These are phyloP conservation scores for Pterocles gutturalis DNA, from an alignment of 2,113 vertebrate species.

Conservation along the genomic window DNA sequence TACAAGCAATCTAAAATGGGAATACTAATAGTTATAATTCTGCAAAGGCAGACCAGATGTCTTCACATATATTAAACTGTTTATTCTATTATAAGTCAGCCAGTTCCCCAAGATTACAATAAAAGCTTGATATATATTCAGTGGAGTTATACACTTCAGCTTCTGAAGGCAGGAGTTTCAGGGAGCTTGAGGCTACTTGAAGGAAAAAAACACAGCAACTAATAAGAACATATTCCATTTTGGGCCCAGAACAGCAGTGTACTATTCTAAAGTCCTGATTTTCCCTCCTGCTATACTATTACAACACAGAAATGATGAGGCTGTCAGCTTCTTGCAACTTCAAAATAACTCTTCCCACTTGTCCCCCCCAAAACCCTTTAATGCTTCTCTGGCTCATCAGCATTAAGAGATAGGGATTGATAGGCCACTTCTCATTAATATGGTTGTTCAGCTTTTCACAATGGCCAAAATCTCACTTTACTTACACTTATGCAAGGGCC, in stretches of 20 bases:
- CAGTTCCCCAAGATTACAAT: neutral
- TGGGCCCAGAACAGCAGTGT: neutral
- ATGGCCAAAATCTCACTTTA: neutral
- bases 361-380: neutral
- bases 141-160: neutral
- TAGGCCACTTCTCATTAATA: neutral
- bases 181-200: constrained; percentile 7
- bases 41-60: constrained; percentile 16
- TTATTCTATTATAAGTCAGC: neutral
- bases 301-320: neutral
- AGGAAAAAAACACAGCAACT: neutral
- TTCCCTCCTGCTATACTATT: neutral
- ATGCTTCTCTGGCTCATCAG: neutral
- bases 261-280: neutral
- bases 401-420: neutral
- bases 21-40: neutral
- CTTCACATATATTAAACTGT: constrained; percentile 17
- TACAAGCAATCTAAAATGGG: neutral
- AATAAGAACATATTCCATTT: neutral
- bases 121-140: neutral
- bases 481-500: neutral
- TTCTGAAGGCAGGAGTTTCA: constrained; percentile 4
- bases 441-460: neutral
- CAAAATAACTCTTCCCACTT: neutral
- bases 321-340: neutral